Conservation (phyloP, 2,888 invertebrate species). For the Caenorhabditis sp. region DNA sequence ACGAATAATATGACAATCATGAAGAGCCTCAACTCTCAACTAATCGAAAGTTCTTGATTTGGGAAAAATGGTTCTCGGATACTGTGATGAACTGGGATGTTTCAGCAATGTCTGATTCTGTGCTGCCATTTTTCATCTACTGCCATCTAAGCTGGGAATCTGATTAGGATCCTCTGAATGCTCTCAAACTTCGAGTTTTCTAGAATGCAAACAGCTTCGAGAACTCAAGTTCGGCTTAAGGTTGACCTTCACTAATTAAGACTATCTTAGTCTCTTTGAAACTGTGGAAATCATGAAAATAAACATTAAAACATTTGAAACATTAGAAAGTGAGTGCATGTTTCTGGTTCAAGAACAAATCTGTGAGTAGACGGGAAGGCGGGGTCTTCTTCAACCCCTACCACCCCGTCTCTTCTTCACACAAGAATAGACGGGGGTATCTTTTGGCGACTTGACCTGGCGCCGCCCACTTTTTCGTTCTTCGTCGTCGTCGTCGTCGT, state of each 20-base stretch:
- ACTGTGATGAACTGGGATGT: too few species aligned
- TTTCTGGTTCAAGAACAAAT: slow-evolving; percentile 31
- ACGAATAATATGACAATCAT: too few species aligned
- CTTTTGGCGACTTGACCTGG: slow-evolving; percentile 63
- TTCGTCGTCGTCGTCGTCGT: slow-evolving; percentile 28
- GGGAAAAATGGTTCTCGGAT: too few species aligned
- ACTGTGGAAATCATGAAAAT: background rate
- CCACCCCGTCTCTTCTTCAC: slow-evolving; percentile 37
- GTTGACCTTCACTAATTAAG: background rate
- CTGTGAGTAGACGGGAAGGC: slow-evolving; percentile 37
- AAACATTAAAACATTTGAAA: background rate
- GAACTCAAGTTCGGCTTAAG: background rate
- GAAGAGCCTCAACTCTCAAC: too few species aligned
- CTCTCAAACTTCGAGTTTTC: too few species aligned
- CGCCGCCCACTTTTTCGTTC: slow-evolving; percentile 62
- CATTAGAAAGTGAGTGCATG: slow-evolving; percentile 31
- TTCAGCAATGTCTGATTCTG: too few species aligned
- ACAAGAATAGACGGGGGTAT: slow-evolving; percentile 55
- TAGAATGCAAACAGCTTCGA: too few species aligned
- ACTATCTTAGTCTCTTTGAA: background rate
- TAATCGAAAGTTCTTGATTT: too few species aligned
- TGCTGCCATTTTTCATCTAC: too few species aligned
- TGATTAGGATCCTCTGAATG: too few species aligned
- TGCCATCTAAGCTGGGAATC: too few species aligned
- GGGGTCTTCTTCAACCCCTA: slow-evolving; percentile 22